Evolutionary conservation across 2,888 invertebrate genomes (phyloP), one percentile per base, ranked within the genome.

Genomic region (Tubulanus polymorphus): DNA sequence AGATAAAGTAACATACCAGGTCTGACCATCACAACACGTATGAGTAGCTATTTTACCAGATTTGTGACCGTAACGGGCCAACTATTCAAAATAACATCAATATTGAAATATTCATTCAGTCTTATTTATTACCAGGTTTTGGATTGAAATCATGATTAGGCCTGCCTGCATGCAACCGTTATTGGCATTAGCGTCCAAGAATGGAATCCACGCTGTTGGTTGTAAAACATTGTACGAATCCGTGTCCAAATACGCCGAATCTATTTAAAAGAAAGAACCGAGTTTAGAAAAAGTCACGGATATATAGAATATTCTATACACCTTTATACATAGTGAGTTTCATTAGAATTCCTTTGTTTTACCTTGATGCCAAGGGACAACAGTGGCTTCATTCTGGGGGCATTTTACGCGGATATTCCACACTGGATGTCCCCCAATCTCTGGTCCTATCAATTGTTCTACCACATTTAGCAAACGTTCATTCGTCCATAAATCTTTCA

Each of bases 341-440:
- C n/a, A n/a, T n/a, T n/a, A n/a, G n/a, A n/a, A n/a, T n/a, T n/a
- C n/a, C n/a, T n/a, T n/a, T n/a, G n/a, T 15, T 15, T 46, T 57
- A 72, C 72, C 74, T 64, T 75, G 74, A 56, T 75, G 75, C 75
- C 76, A 76, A 8, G 76, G 76, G 1, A 75, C 73, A 35, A 67
- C 68, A 23, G 67, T 63, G 8, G 68, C 68, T 52, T 66, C 65
- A 56, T 71, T 73, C 53, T 67, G 63, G 0, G 72, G 71, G 1
- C 73, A 71, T 57, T 76, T 76, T 6, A 73, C 69, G 47, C 76
- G 60, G 51, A 76, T 67, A 62, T 76, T 76, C 76, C 76, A 76
- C 2, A 72, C 71, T 1, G 76, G 76, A 61, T 75, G 75, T 12
- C 74, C 74, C 2, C 72, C 68, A 1, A 76, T 65, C 32, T 75